Evolutionary conservation across 2,113 vertebrate species (phyloP), one percentile per base, ranked within the genome.

Genomic region (Rhombomys opimus): DNA sequence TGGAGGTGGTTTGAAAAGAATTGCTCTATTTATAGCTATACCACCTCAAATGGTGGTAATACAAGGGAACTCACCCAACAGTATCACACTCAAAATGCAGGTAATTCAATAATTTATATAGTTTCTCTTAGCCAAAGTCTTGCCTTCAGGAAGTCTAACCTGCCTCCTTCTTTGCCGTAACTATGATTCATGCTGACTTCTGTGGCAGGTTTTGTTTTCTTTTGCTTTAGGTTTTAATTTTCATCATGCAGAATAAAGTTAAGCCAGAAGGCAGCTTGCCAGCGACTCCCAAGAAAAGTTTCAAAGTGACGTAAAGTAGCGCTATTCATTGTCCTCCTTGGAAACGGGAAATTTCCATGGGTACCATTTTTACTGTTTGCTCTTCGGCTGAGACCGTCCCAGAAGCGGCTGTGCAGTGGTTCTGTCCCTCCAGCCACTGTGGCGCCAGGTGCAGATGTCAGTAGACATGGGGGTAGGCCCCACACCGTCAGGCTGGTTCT

Each of bases 291-390:
- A 77, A 91, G 67, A 35, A 75, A 72, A 78, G n/a, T 52, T 91
- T 68, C 82, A 81, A 96, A 68, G 63, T 90, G 59, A 78, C 78
- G 76, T 68, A 76, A 75, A 93, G 61, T 46, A 70, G 22, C 41
- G 61, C 35, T 23, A 22, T 63, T 95, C 76, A 54, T 30, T 63
- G 50, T 63, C 85, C 75, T 87, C 87, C n/a, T 88, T 91, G 96
- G 90, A 93, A 96, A 68, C 87, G 54, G 68, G 68, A 82, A 91
- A 82, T 67, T 91, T 87, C 76, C 92, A 68, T 61, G 92, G 59
- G 8, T 87, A 59, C 46, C 38, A 20, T 52, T 63, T 87, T 30
- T 77, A 38, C 61, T 32, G 25, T 87, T 87, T 84, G 35, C 90
- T 91, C 76, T 65, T 52, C 32, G 20, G 27, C 63, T 27, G 46